Evolutionary conservation across 2,113 vertebrate species (phyloP), one percentile per base, ranked within the genome.

Genomic region (Chloropsis hardwickii): DNA sequence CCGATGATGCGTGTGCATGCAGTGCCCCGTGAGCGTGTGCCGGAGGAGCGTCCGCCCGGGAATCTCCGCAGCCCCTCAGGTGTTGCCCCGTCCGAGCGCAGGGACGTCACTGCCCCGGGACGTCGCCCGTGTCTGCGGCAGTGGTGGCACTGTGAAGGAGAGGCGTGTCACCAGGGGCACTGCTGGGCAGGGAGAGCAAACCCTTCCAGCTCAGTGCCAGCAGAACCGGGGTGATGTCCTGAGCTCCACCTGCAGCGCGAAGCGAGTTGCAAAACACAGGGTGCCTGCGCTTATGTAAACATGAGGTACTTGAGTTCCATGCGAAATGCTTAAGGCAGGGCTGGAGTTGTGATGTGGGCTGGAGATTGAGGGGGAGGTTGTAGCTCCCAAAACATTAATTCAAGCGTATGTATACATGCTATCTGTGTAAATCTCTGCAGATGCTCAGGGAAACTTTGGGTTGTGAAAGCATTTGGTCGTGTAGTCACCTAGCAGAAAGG

Each of bases 11-110:
- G 1, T 13, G 51, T 8, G n/a, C 50, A 4, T 6, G 31, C 3
- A 0, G 4, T 24, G 50, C 44, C 51, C 35, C 11, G 2, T 1
- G 25, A 35, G 53, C 24, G 1, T 7, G 35, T 50, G 61, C 45
- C 6, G 37, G 51, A 40, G 50, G 20, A n/a, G 7, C 5, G 51
- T 8, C 5, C 2, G 5, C 53, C 16, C 7, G 2, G 70, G 50
- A 51, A 6, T 4, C 20, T 31, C 31, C 48, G 1, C 40, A 7
- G 2, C 31, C n/a, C 31, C 40, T 5, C 39, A 14, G 57, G 19
- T 11, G 47, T 6, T 29, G 14, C 54, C 62, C 65, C 8, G 24
- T 35, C 45, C 40, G 8, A 21, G 37, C 0, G 37, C 69, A 8
- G 62, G 57, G 54, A 19, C 9, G 6, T 65, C 51, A 5, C 42